Evolutionary conservation across 2,113 vertebrate species (phyloP).

Genomic region (Osmerus eperlanus): DNA sequence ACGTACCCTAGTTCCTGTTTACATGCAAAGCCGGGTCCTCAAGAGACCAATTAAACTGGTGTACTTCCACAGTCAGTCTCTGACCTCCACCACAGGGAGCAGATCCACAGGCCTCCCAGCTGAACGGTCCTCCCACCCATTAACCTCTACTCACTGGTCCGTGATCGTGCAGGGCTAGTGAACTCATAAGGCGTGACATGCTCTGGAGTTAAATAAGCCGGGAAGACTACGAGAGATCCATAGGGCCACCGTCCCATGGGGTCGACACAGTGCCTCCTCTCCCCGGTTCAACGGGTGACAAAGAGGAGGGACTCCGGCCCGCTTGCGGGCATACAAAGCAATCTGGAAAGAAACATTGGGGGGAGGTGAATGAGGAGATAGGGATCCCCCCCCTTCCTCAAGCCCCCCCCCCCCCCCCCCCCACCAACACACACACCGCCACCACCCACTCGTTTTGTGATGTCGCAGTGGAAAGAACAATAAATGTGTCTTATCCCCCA

Average conservation of each 20-base stretch:
- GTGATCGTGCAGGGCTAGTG: slow-evolving; percentile 33
- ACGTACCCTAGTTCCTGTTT: slow-evolving; percentile 44
- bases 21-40: slow-evolving; percentile 39
- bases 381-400: too few relatives aligned
- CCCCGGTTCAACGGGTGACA: neutral
- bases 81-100: slow-evolving; percentile 36
- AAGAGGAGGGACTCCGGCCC: neutral
- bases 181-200: slow-evolving; percentile 16
- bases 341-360: neutral
- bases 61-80: slow-evolving; percentile 33
- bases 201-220: slow-evolving; percentile 13
- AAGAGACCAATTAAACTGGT: slow-evolving; percentile 57
- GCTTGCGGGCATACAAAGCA: neutral
- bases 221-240: neutral
- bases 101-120: slow-evolving; percentile 33
- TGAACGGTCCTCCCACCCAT: slow-evolving; percentile 44
- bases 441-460: neutral
- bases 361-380: neutral
- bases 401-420: too few relatives aligned
- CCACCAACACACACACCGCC: too few relatives aligned
- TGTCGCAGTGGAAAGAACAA: slow-evolving; percentile 30
- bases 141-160: slow-evolving; percentile 32
- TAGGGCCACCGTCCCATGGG: neutral
- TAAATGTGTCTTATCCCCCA: slow-evolving; percentile 39
- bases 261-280: neutral